Evolutionary conservation across 2,888 invertebrate genomes (phyloP), one percentile per base, ranked within the genome.

Genomic region (Tortricodes alternella): DNA sequence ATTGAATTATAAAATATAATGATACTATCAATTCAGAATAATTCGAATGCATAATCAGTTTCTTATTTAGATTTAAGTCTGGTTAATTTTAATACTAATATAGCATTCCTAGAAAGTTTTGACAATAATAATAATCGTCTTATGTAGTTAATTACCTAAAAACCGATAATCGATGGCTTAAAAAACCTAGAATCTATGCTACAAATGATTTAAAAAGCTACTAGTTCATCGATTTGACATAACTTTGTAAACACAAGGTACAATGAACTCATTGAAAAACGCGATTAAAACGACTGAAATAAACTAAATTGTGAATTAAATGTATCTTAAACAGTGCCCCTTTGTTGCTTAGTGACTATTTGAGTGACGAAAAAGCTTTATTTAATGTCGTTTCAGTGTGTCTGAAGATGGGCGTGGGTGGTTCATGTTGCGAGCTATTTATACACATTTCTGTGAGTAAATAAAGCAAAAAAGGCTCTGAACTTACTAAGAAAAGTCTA

Each of bases 241-340:
- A 70, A 73, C 58, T 63, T 78, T 82, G 83, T 87, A 88, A 88
- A 88, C 85, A 87, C 46, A 48, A 60, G 66, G 84, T 77, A 78
- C 86, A 85, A 78, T 87, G 87, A 85, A 88, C 85, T 76, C 69
- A 53, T 68, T 63, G 37, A 68, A 57, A 66, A 74, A 65, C 59
- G 58, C 46, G 46, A 58, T 46, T 74, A 72, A 73, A 73, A 71
- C 66, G 62, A 69, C 65, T 68, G 67, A 77, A 74, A 78, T 62
- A 66, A 53, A 51, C 21, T 39, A 65, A 68, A 65, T 73, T 62
- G 71, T 81, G 65, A 77, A 76, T 76, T 65, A 82, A 83, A 83
- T 67, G 67, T 70, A 63, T 62, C 61, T 63, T 70, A 59, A 53
- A 56, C 58, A 62, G 61, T 67, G 67, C 65, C 46, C 37, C 55